These are phyloP conservation scores for Xenentodon cancila DNA, from an alignment of 2,797 vertebrate genomes.

Conservation along the genomic window DNA sequence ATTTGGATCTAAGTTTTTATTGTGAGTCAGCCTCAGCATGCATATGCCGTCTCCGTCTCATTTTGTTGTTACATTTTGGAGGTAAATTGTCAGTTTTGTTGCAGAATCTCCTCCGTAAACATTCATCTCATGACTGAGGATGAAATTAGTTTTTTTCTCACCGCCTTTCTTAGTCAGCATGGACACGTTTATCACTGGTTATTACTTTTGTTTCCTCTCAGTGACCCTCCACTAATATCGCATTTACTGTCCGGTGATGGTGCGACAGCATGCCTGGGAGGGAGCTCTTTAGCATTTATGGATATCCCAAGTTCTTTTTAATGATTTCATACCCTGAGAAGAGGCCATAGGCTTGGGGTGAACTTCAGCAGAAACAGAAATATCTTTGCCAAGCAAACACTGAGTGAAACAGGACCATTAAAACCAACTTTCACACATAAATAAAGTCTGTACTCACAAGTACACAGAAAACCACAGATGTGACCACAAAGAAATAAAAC, in stretches of 20 bases:
- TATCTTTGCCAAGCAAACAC: slow-evolving; percentile 60
- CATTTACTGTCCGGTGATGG: slow-evolving; percentile 16
- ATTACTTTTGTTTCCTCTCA: slow-evolving; percentile 23
- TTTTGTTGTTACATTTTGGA: not conserved
- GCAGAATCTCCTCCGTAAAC: slow-evolving; percentile 37
- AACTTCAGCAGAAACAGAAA: slow-evolving; percentile 70
- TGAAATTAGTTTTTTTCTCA: slow-evolving; percentile 9
- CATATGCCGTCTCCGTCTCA: not conserved
- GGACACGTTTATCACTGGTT: slow-evolving; percentile 7
- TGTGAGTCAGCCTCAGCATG: no score
- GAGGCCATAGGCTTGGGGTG: slow-evolving; percentile 76
- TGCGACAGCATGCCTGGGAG: not conserved
- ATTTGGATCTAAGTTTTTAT: no score
- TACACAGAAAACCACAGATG: slow-evolving; percentile 70
- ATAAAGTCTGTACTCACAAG: slow-evolving; percentile 69
- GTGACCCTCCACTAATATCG: slow-evolving; percentile 16
- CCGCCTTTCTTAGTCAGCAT: slow-evolving; percentile 5
- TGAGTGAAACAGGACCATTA: slow-evolving; percentile 49
- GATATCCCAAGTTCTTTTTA: slow-evolving; percentile 77
- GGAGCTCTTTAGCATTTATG: slow-evolving; percentile 48
- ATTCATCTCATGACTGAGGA: slow-evolving; percentile 45
- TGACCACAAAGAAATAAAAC: slow-evolving; percentile 63
- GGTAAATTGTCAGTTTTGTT: slow-evolving; percentile 19
- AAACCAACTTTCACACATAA: slow-evolving; percentile 77
- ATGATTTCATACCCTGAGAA: slow-evolving; percentile 81